A percentile compares a stretch with the other conserved stretches of the same genome.
Conservation (phyloP, 2,888 invertebrate genomes). For the Netelia inedita region DNA sequence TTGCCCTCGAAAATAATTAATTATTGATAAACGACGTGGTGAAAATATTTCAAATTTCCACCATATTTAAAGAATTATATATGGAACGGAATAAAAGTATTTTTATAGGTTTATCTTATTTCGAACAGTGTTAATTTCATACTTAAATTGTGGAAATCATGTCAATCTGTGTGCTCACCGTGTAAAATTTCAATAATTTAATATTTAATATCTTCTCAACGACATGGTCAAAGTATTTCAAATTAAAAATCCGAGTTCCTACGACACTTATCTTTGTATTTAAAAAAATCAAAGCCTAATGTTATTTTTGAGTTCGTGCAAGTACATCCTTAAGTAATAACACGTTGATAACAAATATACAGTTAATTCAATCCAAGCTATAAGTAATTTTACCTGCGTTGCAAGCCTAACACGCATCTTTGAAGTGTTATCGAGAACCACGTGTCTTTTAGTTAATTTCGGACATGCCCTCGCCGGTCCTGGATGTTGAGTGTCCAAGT, state of each 20-base stretch:
- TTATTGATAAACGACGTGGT: too few species aligned
- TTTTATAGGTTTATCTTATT: background rate
- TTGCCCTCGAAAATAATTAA: too few species aligned
- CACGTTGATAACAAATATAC: background rate
- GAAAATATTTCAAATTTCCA: too few species aligned
- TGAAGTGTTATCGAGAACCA: slow-evolving; percentile 47
- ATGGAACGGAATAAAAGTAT: background rate
- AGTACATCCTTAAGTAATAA: slow-evolving; percentile 9
- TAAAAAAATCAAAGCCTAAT: slow-evolving; percentile 11
- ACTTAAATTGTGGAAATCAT: background rate
- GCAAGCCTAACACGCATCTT: slow-evolving; percentile 58
- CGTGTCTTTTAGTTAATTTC: slow-evolving; percentile 51
- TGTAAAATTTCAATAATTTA: background rate
- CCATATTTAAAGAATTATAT: background rate
- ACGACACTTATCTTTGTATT: background rate
- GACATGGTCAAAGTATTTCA: slow-evolving; percentile 17
- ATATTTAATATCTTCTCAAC: slow-evolving; percentile 10
- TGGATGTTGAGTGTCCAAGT: background rate
- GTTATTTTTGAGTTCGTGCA: slow-evolving; percentile 14
- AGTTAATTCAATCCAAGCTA: too few species aligned
- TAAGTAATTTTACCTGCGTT: slow-evolving; percentile 55
- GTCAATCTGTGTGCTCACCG: background rate
- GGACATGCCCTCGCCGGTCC: slow-evolving; percentile 31
- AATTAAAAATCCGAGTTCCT: slow-evolving; percentile 4
- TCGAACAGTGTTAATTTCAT: slow-evolving; percentile 1